Base-by-base conservation (phyloP, 1,140 invertebrate species). In the Eciton burchellii region DNA sequence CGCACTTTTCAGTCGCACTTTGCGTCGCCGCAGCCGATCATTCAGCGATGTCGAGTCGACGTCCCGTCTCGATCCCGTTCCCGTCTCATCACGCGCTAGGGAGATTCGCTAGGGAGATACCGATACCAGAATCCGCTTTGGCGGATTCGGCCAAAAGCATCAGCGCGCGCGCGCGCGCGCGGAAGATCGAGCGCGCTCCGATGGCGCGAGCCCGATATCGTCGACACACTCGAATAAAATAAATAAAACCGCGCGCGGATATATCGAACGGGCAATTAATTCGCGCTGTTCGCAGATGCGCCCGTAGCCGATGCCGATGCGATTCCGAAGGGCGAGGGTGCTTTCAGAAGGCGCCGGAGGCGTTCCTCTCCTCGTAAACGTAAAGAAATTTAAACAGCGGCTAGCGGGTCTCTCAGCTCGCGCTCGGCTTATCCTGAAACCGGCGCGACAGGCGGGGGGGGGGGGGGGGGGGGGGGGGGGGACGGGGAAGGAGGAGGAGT, bases 401-500 rank as follows among this genome's bases (percentile, higher is more conserved):
- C 35, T 11, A 74, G 47, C 21, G 54, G 45, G 47, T 1, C 19
- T 56, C 11, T 35, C 35, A 43, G 16, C 62, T n/a, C n/a, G 29
- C 56, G 62, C 47, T 77, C 54, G 26, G 62, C 41, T 83, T 68
- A 59, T 81, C 74, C n/a, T 83, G 81, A 81, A 83, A 59, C 59
- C 45, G 11, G 65, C 47, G 56, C 72, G 52, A 16, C 56, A n/a
- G 47, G 54, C 49, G 63, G 70, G 70, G 62, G 57, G 65, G 68
- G 21, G 74, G 16, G 49, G 60, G 12, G 56, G 70, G 70, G 62
- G 57, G 65, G 68, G 21, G 74, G 16, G 49, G 60, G 12, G 56
- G n/a, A n/a, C n/a, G n/a, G n/a, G n/a, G 70, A 81, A 70, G 57
- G 65, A 77, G 21, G 74, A n/a, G 49, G 60, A 11, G 56, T 66